Evolutionary conservation across 2,888 invertebrate genomes (phyloP), one percentile per base, ranked within the genome.

Genomic region (Pedicia rivosa): DNA sequence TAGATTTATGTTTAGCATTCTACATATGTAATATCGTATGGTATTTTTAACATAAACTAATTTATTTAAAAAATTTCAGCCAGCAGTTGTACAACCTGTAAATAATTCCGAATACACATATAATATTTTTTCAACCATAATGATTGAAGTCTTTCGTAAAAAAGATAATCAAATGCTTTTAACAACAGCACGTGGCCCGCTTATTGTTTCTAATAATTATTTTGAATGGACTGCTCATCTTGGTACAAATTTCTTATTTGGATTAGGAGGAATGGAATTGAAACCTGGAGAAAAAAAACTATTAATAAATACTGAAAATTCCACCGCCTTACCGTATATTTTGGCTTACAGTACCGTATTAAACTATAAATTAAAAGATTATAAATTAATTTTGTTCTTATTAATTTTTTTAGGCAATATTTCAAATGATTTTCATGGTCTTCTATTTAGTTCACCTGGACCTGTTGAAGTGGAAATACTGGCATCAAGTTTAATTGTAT

Each of bases 211-310:
- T 17, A 27, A 37, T 16, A 35, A 35, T 14, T 40, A 26, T 28
- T 35, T 40, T 8, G 40, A 40, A 17, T 40, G 40, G 40, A 40
- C 24, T 27, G 12, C 37, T 22, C 25, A 35, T 28, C 10, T 40
- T 15, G 28, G 28, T 6, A 32, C 29, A 8, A 14, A 16, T 5
- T 20, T 33, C 16, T 19, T 38, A 24, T 35, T 20, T 20, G 40
- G 40, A 14, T 35, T 40, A 5, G 40, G 37, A 20, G 37, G 29
- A 16, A 29, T 29, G n/a, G 4, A 15, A 19, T 31, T 40, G 31
- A 35, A 30, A 13, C 26, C 35, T 2, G 26, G 35, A 25, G 7
- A 26, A 17, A 17, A 6, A 9, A 25, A 25, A 12, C n/a, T 40
- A 17, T 25, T 40, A 28, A 35, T 40, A 24, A 40, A 37, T 34